Conservation (phyloP, 2,888 invertebrate genomes). For the Sinodicranocentrus sp. region DNA sequence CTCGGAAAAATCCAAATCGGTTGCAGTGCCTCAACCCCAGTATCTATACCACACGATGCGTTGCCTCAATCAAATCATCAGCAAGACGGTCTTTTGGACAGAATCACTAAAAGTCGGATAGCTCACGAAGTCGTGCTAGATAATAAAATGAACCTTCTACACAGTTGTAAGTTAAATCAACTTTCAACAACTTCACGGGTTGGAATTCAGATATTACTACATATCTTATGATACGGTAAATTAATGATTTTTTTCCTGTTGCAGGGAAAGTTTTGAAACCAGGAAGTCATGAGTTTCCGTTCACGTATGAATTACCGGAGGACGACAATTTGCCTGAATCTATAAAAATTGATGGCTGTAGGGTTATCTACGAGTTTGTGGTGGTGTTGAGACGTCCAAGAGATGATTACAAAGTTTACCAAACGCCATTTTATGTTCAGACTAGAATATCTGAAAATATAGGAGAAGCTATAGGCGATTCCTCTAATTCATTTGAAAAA, state of each 20-base stretch:
- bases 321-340: slow-evolving; percentile 59
- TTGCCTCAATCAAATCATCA: slow-evolving; percentile 27
- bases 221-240: not conserved
- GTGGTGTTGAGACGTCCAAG: slow-evolving; percentile 61
- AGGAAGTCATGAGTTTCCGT: slow-evolving; percentile 67
- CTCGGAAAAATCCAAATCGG: slow-evolving; percentile 65
- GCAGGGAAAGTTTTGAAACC: slow-evolving; percentile 71
- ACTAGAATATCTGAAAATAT: slow-evolving; percentile 25
- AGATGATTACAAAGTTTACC: slow-evolving; percentile 69
- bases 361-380: slow-evolving; percentile 67
- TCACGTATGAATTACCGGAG: slow-evolving; percentile 50
- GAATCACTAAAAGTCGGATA: slow-evolving; percentile 34
- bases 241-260: not conserved
- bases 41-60: slow-evolving; percentile 27
- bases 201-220: too few species aligned
- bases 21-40: slow-evolving; percentile 24
- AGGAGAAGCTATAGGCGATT: slow-evolving; percentile 14
- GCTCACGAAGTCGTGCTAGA: slow-evolving; percentile 56
- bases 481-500: not conserved
- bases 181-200: not conserved
- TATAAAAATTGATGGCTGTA: slow-evolving; percentile 54
- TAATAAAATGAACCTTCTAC: slow-evolving; percentile 58
- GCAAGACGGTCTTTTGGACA: slow-evolving; percentile 17
- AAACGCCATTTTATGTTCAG: slow-evolving; percentile 67
- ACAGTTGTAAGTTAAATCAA: slow-evolving; percentile 52